Base-by-base conservation (phyloP, 2,888 invertebrate species). In the Fragum fragum region DNA sequence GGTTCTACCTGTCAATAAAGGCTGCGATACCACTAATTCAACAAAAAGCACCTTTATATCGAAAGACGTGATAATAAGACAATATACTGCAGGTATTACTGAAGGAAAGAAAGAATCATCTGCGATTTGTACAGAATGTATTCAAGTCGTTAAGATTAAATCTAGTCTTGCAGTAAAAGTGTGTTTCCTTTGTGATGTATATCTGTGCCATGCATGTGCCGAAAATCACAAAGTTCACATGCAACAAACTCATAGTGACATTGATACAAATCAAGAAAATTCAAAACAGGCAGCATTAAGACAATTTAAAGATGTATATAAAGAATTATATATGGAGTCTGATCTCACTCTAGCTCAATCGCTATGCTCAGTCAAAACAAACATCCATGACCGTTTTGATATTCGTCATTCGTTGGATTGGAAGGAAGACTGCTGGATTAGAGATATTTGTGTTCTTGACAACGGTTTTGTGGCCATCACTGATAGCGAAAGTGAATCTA, bases 381-480 rank as follows among this genome's bases (percentile, higher is more conserved):
- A 11, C 23, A 23, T 63, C 3, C 28, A 14, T 63, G 36, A 9
- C 0, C 63, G 63, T 32, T n/a, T 63, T n/a, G 63, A 63, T 21
- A 63, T 63, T 18, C 29, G n/a, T 5, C 63, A 63, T 63, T n/a
- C 32, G 1, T 9, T 9, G 1, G 63, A 63, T 18, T 28, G 23
- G 21, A 63, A 63, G 28, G 32, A 63, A 32, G 63, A 36, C 3
- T 63, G 63, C 63, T 63, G 63, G 63, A 5, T 63, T 9, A 32
- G 36, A 16, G 36, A 63, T 16, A 32, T 63, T 11, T 23, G 28
- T 32, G 36, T 63, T 6, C 21, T 63, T 16, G 21, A 63, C 7
- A 63, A 32, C 32, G 63, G 63, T 6, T n/a, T 9, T 36, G 32
- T 63, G 16, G 63, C 36, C n/a, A 21, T 63, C 28, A 63, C 63